These are phyloP conservation scores for Psephotus haematonotus DNA, from an alignment of 2,113 vertebrate species.

Conservation along the genomic window DNA sequence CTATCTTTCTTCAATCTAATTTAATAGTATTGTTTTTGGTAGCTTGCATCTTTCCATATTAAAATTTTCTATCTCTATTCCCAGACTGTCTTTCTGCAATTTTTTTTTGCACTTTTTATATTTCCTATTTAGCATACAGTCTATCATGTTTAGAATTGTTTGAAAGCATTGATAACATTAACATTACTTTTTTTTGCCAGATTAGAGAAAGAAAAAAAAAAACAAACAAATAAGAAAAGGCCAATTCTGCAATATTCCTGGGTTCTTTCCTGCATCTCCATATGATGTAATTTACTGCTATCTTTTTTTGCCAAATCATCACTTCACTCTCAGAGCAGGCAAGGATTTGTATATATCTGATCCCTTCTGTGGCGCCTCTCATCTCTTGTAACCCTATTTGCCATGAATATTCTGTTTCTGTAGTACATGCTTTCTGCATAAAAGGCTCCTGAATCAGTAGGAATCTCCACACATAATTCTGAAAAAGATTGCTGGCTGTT, in stretches of 20 bases:
- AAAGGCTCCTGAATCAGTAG: not conserved
- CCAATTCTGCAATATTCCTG: not conserved
- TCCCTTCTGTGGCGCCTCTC: not conserved
- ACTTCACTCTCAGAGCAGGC: not conserved
- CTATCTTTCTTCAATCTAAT: not conserved
- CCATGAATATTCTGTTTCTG: not conserved
- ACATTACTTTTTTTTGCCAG: not conserved
- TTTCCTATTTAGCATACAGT: not conserved
- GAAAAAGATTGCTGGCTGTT: not conserved
- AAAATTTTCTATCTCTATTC: not conserved
- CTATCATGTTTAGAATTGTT: not conserved
- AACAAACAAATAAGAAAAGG: not conserved
- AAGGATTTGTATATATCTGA: not conserved
- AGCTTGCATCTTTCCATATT: not conserved
- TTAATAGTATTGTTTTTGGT: not conserved
- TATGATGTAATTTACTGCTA: not conserved
- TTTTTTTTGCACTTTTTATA: not conserved
- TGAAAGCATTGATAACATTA: not conserved
- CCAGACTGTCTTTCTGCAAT: not conserved
- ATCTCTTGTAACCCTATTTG: not conserved
- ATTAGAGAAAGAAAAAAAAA: not conserved
- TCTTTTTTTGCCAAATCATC: not conserved
- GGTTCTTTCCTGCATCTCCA: not conserved
- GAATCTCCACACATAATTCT: not conserved
- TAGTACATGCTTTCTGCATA: not conserved